Conservation (phyloP, 2,113 vertebrate genomes). For the Boleophthalmus pectinirostris region DNA sequence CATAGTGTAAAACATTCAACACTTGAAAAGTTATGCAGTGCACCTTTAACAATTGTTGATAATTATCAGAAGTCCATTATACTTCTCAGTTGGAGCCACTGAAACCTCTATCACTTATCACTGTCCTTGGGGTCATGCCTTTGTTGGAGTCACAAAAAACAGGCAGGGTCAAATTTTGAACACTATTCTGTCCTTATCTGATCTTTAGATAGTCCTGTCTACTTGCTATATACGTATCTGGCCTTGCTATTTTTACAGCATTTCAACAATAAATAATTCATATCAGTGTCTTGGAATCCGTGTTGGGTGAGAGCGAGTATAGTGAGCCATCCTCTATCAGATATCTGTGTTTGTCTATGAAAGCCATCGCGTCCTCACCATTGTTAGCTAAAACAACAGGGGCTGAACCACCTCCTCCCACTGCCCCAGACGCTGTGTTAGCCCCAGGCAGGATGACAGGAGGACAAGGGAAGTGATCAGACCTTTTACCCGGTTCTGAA, state of each 20-base stretch:
- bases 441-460: slow-evolving; percentile 25
- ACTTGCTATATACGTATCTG: slow-evolving; percentile 3
- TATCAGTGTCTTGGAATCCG: neutral
- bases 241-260: neutral
- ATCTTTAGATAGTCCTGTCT: slow-evolving; percentile 26
- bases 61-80: no score
- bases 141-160: slow-evolving; percentile 36
- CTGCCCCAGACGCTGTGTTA: slow-evolving; percentile 54
- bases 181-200: slow-evolving; percentile 23
- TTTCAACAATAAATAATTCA: neutral
- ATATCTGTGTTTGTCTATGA: slow-evolving; percentile 72
- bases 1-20: no score
- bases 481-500: slow-evolving; percentile 27
- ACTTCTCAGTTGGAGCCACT: neutral
- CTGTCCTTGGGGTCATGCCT: neutral
- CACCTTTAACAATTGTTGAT: no score
- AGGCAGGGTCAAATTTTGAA: slow-evolving; percentile 12
- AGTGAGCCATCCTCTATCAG: slow-evolving; percentile 61
- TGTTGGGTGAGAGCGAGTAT: neutral
- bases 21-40: no score
- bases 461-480: neutral
- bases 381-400: slow-evolving; percentile 78
- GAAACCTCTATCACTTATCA: neutral
- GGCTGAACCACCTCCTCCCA: slow-evolving; percentile 44
- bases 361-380: slow-evolving; percentile 73